Evolutionary conservation across 2,888 invertebrate genomes (phyloP).

Genomic region (Ypsolopha sequella): DNA sequence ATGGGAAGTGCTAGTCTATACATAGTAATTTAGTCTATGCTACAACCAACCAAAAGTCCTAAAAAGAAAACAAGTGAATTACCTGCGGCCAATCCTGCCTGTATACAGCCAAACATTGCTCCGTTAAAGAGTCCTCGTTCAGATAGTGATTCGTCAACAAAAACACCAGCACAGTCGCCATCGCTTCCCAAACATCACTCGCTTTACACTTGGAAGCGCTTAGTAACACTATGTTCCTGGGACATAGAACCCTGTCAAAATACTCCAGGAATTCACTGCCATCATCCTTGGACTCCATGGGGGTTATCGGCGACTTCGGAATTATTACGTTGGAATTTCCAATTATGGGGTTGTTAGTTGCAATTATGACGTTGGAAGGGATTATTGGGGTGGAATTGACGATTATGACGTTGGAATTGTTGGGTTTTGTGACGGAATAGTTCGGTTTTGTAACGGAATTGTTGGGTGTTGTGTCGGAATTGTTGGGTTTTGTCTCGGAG

Average conservation of each 20-base stretch:
- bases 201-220: constrained; percentile 20
- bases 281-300: constrained; percentile 8
- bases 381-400: not conserved
- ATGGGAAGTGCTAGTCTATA: too few species aligned
- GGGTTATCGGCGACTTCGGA: not conserved
- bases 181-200: constrained; percentile 42
- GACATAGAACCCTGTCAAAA: constrained; percentile 49
- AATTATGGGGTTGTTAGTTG: not conserved
- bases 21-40: too few species aligned
- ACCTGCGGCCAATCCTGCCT: constrained; percentile 76
- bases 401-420: not conserved
- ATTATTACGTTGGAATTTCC: not conserved
- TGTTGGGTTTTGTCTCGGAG: not conserved
- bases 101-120: constrained; percentile 76
- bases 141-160: constrained; percentile 70
- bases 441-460: not conserved
- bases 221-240: constrained; percentile 46
- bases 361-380: not conserved
- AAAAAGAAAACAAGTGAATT: not conserved
- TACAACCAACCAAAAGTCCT: too few species aligned
- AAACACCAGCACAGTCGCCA: constrained; percentile 49
- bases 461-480: not conserved
- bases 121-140: constrained; percentile 71
- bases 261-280: constrained; percentile 25
- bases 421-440: not conserved